Percentiles rank a stretch among this genome's conserved stretches.
These are phyloP conservation scores for Xylophagus ater DNA, from an alignment of 2,888 invertebrate genomes.

Conservation along the genomic window DNA sequence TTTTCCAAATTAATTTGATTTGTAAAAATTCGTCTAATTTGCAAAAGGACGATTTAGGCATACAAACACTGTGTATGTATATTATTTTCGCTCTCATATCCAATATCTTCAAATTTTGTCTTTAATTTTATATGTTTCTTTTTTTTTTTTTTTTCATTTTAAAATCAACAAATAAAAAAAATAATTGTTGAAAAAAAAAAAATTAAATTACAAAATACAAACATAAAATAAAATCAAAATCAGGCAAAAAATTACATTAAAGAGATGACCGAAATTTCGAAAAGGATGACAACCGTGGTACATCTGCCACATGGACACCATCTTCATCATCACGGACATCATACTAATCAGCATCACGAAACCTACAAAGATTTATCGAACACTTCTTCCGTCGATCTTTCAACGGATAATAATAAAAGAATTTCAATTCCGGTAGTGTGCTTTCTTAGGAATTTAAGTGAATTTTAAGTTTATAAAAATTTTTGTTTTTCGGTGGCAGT, in stretches of 20 bases:
- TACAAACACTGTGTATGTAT: too few species aligned
- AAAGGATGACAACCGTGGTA: conserved; percentile 34
- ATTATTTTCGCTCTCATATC: too few species aligned
- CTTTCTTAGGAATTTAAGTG: too few species aligned
- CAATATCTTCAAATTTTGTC: too few species aligned
- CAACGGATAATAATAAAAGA: conserved; percentile 21
- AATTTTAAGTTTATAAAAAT: too few species aligned
- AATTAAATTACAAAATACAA: not conserved
- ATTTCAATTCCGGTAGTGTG: conserved; percentile 41
- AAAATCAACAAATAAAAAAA: conserved; percentile 9
- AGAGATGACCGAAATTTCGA: conserved; percentile 35
- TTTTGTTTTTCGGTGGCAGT: too few species aligned
- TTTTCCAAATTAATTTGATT: too few species aligned
- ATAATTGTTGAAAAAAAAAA: conserved; percentile 18
- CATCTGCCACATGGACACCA: conserved; percentile 29
- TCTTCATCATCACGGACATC: conserved; percentile 25
- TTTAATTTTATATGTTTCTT: conserved; percentile 5
- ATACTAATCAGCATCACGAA: conserved; percentile 23
- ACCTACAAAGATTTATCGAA: conserved; percentile 41
- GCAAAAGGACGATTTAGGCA: too few species aligned
- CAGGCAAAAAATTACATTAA: conserved; percentile 35
- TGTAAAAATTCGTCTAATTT: too few species aligned
- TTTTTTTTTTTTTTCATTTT: conserved; percentile 7
- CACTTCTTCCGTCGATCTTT: too few species aligned
- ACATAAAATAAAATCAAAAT: conserved; percentile 2